Evolutionary conservation across 2,797 vertebrate species (phyloP).

Genomic region (Glossophaga mutica): DNA sequence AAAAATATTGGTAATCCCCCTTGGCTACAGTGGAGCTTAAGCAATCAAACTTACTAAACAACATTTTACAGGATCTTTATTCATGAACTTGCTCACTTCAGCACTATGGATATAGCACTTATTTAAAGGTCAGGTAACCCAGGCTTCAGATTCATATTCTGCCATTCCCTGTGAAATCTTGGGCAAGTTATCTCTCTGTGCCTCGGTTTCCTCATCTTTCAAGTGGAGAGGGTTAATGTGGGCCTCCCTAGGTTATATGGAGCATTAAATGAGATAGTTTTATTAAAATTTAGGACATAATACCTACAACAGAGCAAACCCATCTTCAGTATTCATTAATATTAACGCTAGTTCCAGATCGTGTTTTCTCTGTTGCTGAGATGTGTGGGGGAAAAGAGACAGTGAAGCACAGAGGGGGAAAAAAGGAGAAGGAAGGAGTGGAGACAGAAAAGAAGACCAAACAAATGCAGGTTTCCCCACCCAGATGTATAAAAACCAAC

Average conservation of each 20-base stretch:
- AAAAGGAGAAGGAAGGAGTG: not conserved
- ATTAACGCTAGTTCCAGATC: not conserved
- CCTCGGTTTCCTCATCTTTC: not conserved
- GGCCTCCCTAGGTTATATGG: not conserved
- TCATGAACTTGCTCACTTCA: not conserved
- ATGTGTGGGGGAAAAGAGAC: not conserved
- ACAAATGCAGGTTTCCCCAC: not conserved
- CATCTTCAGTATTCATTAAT: not conserved
- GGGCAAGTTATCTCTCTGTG: not conserved
- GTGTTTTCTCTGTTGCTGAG: not conserved
- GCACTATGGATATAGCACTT: not conserved
- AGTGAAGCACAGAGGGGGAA: not conserved
- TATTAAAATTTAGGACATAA: not conserved
- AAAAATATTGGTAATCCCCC: constrained; percentile 37
- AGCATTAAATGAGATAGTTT: not conserved
- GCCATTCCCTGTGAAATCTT: not conserved
- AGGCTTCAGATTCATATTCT: not conserved
- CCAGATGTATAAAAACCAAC: not conserved
- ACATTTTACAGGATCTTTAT: not conserved
- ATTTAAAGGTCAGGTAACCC: not conserved
- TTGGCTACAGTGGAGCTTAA: constrained; percentile 16
- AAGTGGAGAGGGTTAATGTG: not conserved
- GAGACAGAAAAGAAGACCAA: not conserved
- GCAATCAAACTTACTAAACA: not conserved
- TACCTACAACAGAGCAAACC: not conserved